Percentiles rank a stretch among this genome's conserved stretches.
These are phyloP conservation scores for Leucophenga varia DNA, from an alignment of 1,140 invertebrate species.

Conservation along the genomic window DNA sequence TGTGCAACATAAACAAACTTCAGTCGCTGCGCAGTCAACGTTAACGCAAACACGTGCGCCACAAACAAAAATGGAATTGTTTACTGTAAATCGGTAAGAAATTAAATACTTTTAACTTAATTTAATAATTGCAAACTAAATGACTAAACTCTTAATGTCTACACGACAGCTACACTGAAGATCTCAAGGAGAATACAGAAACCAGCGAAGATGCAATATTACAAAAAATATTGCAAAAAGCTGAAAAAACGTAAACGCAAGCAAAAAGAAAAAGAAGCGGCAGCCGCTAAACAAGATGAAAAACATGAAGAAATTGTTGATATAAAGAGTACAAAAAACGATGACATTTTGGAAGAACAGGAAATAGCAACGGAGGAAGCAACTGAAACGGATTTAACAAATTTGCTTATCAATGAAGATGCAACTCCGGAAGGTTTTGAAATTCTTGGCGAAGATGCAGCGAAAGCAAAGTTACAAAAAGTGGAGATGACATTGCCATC, in stretches of 20 bases:
- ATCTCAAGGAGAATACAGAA: background rate
- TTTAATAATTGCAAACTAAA: too few relatives aligned
- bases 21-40: too few relatives aligned
- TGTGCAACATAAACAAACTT: too few relatives aligned
- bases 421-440: slow-evolving; percentile 52
- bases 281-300: slow-evolving; percentile 5
- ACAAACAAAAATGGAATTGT: slow-evolving; percentile 50
- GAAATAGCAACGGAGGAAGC: background rate
- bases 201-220: slow-evolving; percentile 61
- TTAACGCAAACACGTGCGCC: too few relatives aligned
- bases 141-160: too few relatives aligned
- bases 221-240: slow-evolving; percentile 60
- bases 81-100: slow-evolving; percentile 47
- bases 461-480: slow-evolving; percentile 58
- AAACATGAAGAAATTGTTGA: slow-evolving; percentile 6
- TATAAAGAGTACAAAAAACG: slow-evolving; percentile 13
- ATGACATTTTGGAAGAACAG: background rate
- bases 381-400: background rate
- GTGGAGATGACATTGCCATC: slow-evolving; percentile 77
- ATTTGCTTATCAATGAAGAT: too few relatives aligned
- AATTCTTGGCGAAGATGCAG: slow-evolving; percentile 58
- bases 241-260: slow-evolving; percentile 40
- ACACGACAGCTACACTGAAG: slow-evolving; percentile 34
- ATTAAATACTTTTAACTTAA: background rate
- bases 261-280: slow-evolving; percentile 23